Conservation (phyloP, 2,797 vertebrate species). For the Amblyraja radiata region DNA sequence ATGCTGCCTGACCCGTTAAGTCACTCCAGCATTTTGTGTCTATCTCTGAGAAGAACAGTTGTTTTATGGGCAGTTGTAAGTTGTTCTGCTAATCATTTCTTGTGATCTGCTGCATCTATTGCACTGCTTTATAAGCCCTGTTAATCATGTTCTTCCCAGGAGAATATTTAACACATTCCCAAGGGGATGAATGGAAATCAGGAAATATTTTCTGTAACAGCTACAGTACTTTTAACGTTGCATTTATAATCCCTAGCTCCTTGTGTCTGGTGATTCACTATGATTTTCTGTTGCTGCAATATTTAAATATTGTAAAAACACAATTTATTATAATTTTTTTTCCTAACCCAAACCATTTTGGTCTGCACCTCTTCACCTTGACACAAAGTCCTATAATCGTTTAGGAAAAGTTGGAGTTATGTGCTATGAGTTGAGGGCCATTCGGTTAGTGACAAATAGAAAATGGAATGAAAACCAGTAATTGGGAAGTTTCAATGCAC, state of each 20-base stretch:
- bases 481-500: neutral
- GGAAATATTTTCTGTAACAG: neutral
- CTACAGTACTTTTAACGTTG: neutral
- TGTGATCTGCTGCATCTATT: neutral
- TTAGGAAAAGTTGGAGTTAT: neutral
- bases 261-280: neutral
- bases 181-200: neutral
- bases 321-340: neutral
- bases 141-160: neutral
- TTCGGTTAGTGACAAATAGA: neutral
- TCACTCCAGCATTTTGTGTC: too few species aligned
- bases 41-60: neutral
- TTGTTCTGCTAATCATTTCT: neutral
- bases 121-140: neutral
- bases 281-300: neutral
- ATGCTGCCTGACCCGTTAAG: too few species aligned
- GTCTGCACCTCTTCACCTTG: neutral
- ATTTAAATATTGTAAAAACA: neutral
- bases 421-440: neutral
- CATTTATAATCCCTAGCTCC: neutral
- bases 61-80: neutral
- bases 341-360: neutral
- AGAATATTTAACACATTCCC: neutral
- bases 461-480: neutral
- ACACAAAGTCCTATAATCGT: neutral